Evolutionary conservation across 2,113 vertebrate species (phyloP).

Genomic region (Labrus mixtus): DNA sequence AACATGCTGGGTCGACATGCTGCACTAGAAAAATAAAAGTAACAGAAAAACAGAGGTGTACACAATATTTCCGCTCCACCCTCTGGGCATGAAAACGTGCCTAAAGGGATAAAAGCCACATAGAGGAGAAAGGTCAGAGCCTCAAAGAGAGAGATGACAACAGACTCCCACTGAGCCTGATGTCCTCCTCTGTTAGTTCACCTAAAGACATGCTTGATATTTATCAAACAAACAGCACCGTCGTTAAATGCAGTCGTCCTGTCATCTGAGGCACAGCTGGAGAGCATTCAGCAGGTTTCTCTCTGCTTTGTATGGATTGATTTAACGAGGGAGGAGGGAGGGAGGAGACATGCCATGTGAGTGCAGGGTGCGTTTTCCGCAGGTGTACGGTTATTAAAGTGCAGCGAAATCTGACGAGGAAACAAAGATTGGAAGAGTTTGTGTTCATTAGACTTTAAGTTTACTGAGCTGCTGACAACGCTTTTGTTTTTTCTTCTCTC

Average conservation of each 20-base stretch:
- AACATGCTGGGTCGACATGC: not conserved
- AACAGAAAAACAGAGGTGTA: not conserved
- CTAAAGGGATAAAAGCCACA: conserved; percentile 7
- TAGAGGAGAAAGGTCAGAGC: conserved; percentile 51
- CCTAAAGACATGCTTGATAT: conserved; percentile 33
- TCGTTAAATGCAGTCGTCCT: not conserved
- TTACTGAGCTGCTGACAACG: not conserved
- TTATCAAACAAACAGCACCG: conserved; percentile 17
- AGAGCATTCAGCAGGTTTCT: not conserved
- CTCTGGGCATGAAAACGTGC: not conserved
- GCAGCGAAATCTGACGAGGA: too few relatives aligned
- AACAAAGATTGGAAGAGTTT: too few relatives aligned
- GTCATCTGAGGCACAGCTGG: conserved; percentile 38
- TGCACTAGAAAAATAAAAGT: not conserved
- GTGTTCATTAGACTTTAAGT: not conserved
- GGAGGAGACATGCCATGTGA: not conserved
- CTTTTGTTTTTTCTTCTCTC: conserved; percentile 8
- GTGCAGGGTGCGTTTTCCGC: too few relatives aligned
- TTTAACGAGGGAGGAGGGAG: conserved; percentile 22
- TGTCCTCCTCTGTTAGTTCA: not conserved
- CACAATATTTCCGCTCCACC: not conserved
- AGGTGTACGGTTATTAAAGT: too few relatives aligned
- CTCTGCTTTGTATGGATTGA: not conserved
- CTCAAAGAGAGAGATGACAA: conserved; percentile 29
- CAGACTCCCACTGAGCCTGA: not conserved